Conservation (phyloP, 2,797 vertebrate species). For the Meda fulgida region DNA sequence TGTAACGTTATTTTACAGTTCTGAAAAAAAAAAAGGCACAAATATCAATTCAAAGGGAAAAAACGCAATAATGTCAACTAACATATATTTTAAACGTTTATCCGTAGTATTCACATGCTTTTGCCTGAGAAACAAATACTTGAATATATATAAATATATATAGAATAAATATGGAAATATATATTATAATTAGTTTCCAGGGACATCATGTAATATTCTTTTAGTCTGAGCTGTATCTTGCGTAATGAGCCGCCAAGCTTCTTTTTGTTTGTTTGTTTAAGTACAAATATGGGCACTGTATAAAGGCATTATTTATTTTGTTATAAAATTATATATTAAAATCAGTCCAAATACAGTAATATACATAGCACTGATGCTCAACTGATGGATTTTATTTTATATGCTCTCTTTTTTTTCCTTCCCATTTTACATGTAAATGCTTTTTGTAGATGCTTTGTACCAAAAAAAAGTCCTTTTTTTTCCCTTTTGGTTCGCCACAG, state of each 20-base stretch:
- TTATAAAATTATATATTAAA: constrained; percentile 83
- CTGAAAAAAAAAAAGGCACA: constrained; percentile 81
- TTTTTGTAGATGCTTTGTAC: constrained; percentile 93
- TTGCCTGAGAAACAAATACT: constrained; percentile 89
- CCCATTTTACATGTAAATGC: constrained; percentile 88
- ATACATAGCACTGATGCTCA: constrained; percentile 86
- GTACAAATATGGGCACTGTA: constrained; percentile 91
- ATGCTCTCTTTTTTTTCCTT: constrained; percentile 87
- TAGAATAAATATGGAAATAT: constrained; percentile 55
- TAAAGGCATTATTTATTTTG: constrained; percentile 96
- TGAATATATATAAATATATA: constrained; percentile 75
- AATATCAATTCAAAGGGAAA: constrained; percentile 83
- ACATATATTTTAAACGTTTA: constrained; percentile 86
- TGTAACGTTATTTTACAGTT: constrained; percentile 80
- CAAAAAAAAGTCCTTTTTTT: constrained; percentile 79
- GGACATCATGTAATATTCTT: constrained; percentile 87
- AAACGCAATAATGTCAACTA: constrained; percentile 88
- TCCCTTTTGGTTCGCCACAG: constrained; percentile 69
- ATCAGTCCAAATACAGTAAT: constrained; percentile 85
- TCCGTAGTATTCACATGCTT: constrained; percentile 96
- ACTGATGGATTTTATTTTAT: constrained; percentile 86
- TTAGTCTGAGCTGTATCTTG: constrained; percentile 91
- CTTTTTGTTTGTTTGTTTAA: constrained; percentile 86
- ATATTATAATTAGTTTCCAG: constrained; percentile 84
- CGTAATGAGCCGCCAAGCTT: constrained; percentile 87